A percentile compares a stretch with the other conserved stretches of the same genome.
These are phyloP conservation scores for Cinara cedri DNA, from an alignment of 2,888 invertebrate species.

Conservation along the genomic window DNA sequence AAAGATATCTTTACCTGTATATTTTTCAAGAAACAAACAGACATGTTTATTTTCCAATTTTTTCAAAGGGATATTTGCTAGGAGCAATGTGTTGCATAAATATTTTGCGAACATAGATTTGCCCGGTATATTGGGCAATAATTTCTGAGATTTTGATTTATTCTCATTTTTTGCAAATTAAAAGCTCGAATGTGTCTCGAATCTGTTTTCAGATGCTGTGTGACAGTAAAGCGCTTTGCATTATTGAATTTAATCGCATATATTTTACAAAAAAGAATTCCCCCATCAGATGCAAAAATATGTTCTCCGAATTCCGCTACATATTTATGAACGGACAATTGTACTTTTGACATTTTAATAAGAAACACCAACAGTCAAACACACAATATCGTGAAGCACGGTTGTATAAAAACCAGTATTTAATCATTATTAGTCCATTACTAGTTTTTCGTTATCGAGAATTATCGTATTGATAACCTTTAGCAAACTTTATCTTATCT, in stretches of 20 bases:
- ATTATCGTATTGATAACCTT: no score
- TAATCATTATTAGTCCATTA: no score
- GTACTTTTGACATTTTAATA: no score
- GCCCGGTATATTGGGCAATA: background rate
- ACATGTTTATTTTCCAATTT: background rate
- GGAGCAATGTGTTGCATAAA: background rate
- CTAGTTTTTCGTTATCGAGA: no score
- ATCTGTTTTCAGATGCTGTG: background rate
- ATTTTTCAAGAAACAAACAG: constrained; percentile 47
- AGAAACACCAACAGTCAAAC: no score
- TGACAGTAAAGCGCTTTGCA: background rate
- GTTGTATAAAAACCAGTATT: no score
- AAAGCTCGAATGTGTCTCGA: background rate
- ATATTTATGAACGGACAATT: background rate
- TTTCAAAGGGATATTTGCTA: constrained; percentile 16
- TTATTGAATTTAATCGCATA: background rate
- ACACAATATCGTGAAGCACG: no score
- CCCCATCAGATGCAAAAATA: background rate
- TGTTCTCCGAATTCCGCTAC: background rate
- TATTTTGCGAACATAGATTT: constrained; percentile 13
- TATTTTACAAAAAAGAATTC: constrained; percentile 1
- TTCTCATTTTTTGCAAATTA: background rate
- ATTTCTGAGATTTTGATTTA: constrained; percentile 23
- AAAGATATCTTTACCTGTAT: no score
- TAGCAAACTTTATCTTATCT: no score